Evolutionary conservation across 53 echinoderm and acorn worm species (phyloP).

Genomic region (Paracentrotus lividus): DNA sequence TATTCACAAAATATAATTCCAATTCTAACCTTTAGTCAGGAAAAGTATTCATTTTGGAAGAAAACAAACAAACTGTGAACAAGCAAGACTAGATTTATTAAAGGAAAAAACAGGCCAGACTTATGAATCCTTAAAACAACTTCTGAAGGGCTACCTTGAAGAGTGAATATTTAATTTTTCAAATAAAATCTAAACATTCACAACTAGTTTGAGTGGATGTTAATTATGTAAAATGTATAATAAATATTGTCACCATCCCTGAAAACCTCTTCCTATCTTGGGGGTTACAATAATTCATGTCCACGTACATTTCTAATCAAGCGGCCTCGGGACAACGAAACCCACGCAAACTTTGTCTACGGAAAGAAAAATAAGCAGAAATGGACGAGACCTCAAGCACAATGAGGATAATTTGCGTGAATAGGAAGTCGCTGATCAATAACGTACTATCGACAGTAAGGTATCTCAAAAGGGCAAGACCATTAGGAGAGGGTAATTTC

Average conservation of each 20-base stretch:
- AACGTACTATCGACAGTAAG: not conserved
- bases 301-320: not conserved
- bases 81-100: too few relatives aligned
- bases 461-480: slow-evolving; percentile 24
- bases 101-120: too few relatives aligned
- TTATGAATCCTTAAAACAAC: not conserved
- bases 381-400: not conserved
- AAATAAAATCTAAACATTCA: not conserved
- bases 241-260: not conserved
- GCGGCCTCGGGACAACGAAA: not conserved
- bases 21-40: too few relatives aligned
- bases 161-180: not conserved
- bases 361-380: not conserved
- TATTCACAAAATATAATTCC: too few relatives aligned
- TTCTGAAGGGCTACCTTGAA: not conserved
- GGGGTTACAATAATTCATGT: not conserved
- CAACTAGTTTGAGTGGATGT: not conserved
- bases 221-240: not conserved
- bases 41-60: too few relatives aligned
- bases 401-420: slow-evolving; percentile 22
- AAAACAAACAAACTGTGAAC: too few relatives aligned
- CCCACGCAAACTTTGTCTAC: slow-evolving; percentile 18
- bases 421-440: slow-evolving; percentile 23
- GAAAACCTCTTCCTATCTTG: not conserved
- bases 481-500: slow-evolving; percentile 31